A percentile compares a stretch with the other conserved stretches of the same genome.
Evolutionary conservation across 2,797 vertebrate species (phyloP).

Genomic region (Typhlichthys eigenmanni): DNA sequence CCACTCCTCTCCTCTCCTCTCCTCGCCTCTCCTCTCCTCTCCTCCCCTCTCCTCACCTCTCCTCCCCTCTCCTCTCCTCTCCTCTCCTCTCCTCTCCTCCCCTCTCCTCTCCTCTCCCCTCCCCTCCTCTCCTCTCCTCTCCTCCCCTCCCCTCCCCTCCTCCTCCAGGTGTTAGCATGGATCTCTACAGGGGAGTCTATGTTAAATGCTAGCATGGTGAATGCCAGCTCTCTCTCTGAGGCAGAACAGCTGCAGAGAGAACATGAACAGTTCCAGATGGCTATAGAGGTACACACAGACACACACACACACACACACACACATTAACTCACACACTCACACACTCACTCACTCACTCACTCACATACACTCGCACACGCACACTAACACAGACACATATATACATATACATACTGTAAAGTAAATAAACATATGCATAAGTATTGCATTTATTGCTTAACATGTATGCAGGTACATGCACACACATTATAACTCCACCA

Average conservation of each 20-base stretch:
- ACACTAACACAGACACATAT: neutral
- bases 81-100: no score
- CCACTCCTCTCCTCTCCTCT: no score
- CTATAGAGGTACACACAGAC: constrained; percentile 83
- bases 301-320: constrained; percentile 12
- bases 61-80: no score
- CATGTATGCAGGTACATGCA: no score
- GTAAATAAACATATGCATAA: no score
- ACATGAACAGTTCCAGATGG: constrained; percentile 97
- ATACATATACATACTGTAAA: no score
- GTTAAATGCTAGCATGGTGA: constrained; percentile 95
- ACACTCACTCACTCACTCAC: neutral
- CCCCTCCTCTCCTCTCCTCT: neutral
- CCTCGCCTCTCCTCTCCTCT: no score
- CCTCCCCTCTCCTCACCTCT: no score
- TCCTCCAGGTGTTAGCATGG: constrained; percentile 84
- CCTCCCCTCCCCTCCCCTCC: neutral
- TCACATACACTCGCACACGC: constrained; percentile 21
- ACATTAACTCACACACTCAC: neutral
- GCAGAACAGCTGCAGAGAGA: constrained; percentile 97
- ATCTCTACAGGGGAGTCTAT: constrained; percentile 99
- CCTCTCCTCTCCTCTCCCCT: no score
- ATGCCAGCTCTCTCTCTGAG: constrained; percentile 95
- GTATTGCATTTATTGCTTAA: no score
- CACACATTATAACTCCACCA: no score